These are phyloP conservation scores for Plecturocebus donacophilus DNA, from an alignment of 2,113 vertebrate species.

Conservation along the genomic window DNA sequence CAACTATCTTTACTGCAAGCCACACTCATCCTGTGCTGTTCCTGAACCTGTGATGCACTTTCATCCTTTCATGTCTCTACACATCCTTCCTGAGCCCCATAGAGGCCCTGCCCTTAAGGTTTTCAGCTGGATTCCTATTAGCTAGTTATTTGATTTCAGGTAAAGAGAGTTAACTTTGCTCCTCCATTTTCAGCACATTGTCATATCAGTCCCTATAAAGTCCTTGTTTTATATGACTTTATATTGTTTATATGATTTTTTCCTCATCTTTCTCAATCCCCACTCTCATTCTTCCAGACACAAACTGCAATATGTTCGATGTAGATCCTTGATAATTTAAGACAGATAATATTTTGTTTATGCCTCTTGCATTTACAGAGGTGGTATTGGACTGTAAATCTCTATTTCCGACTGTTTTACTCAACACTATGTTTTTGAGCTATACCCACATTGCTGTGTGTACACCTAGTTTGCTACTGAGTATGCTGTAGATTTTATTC, in stretches of 20 bases:
- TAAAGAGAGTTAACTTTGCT: background rate
- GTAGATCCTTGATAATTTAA: conserved; percentile 14
- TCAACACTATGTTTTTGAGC: background rate
- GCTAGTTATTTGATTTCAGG: background rate
- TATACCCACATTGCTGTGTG: background rate
- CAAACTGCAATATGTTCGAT: background rate
- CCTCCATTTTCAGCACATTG: background rate
- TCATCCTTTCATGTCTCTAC: background rate
- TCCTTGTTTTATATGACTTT: conserved; percentile 27
- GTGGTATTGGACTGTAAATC: background rate
- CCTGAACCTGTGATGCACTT: background rate
- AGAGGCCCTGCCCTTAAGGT: background rate
- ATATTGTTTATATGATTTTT: background rate
- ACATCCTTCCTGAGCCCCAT: background rate
- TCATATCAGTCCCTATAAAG: background rate
- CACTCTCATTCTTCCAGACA: background rate
- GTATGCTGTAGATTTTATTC: background rate
- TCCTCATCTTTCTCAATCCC: background rate
- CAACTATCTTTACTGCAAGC: background rate
- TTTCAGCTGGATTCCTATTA: background rate
- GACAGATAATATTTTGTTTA: background rate
- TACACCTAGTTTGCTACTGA: background rate
- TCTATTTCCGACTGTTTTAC: background rate
- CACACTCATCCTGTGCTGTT: background rate
- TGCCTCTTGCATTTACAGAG: background rate